Conservation (phyloP, 1,140 invertebrate genomes). For the Diorhabda elongata region DNA sequence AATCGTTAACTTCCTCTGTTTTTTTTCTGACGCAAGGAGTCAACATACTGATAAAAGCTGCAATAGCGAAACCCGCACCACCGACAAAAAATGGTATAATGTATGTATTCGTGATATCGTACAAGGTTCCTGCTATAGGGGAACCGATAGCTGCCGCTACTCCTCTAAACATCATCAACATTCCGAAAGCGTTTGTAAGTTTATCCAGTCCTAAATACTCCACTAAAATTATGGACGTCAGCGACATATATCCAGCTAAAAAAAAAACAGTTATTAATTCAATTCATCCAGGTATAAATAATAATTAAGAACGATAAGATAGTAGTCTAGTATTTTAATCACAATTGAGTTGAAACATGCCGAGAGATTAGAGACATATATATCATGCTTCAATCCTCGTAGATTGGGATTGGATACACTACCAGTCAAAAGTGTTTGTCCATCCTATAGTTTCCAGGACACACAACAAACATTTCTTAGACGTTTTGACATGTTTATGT, state of each 20-base stretch:
- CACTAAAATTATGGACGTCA: slow-evolving; percentile 96
- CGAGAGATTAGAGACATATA: not conserved
- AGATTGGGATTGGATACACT: not conserved
- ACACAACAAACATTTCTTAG: too few relatives aligned
- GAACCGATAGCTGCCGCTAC: slow-evolving; percentile 83
- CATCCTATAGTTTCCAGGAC: not conserved
- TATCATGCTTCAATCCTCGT: not conserved
- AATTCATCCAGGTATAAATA: not conserved
- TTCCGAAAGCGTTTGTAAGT: slow-evolving; percentile 93
- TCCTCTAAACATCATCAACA: slow-evolving; percentile 91
- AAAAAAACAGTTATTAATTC: slow-evolving; percentile 2
- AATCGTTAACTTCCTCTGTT: not conserved
- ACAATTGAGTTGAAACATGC: not conserved
- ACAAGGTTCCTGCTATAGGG: slow-evolving; percentile 79
- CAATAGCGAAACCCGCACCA: slow-evolving; percentile 79
- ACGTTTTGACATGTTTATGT: too few relatives aligned
- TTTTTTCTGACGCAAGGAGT: slow-evolving; percentile 1
- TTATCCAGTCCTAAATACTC: slow-evolving; percentile 92
- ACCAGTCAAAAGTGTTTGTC: not conserved
- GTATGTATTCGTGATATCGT: slow-evolving; percentile 81
- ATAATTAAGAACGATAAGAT: not conserved
- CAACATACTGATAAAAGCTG: slow-evolving; percentile 53
- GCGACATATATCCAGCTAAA: slow-evolving; percentile 91
- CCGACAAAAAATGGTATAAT: slow-evolving; percentile 89
- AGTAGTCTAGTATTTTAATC: not conserved